A percentile compares a stretch with the other conserved stretches of the same genome.
phyloP scores from a whole-genome alignment of 1,140 invertebrate genomes.

The Hyphantria cunea region DNA sequence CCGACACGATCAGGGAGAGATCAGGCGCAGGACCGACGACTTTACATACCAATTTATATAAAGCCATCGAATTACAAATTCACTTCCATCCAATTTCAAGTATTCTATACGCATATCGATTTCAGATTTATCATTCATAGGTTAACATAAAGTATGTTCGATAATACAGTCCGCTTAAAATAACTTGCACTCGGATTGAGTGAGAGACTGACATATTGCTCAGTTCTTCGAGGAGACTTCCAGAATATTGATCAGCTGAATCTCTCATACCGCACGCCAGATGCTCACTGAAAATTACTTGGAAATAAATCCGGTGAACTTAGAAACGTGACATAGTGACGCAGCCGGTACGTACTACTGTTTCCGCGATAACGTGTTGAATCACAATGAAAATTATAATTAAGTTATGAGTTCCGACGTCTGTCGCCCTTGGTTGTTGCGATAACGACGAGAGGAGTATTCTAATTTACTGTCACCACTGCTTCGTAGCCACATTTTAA shows the following conservation, averaged over 20 bases:
- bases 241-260: constrained; percentile 77
- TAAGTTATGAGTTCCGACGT: constrained; percentile 29
- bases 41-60: no score
- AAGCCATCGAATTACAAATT: constrained; percentile 22
- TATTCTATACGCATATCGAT: constrained; percentile 21
- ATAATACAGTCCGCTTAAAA: constrained; percentile 48
- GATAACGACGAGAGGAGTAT: constrained; percentile 8
- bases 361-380: constrained; percentile 23
- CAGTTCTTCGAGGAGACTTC: constrained; percentile 66
- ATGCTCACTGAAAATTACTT: constrained; percentile 76
- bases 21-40: no score
- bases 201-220: constrained; percentile 74
- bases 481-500: constrained; percentile 6
- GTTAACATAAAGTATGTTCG: constrained; percentile 10
- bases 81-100: constrained; percentile 18
- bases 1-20: no score
- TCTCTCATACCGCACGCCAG: constrained; percentile 73
- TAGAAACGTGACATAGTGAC: constrained; percentile 18
- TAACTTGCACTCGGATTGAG: constrained; percentile 58
- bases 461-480: constrained; percentile 5
- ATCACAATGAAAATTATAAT: constrained; percentile 33
- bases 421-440: constrained; percentile 10
- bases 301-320: constrained; percentile 72
- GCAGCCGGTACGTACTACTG: constrained; percentile 9
- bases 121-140: constrained; percentile 24